Evolutionary conservation across 2,797 vertebrate species (phyloP).

Genomic region (Graptemys geographica): DNA sequence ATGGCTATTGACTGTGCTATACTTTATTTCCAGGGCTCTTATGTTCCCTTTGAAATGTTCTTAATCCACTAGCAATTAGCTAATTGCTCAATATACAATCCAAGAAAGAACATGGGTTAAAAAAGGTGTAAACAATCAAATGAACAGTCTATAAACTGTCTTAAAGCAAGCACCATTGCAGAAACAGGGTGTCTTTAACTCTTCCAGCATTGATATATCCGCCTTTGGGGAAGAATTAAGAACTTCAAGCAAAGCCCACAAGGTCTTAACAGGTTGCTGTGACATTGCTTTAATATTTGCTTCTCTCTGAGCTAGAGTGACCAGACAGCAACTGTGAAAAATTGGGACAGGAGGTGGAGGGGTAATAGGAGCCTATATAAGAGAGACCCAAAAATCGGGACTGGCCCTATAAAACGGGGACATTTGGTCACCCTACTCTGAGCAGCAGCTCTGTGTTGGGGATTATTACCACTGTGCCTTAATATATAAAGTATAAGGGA

Average conservation of each 20-base stretch:
- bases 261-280: neutral
- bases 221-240: neutral
- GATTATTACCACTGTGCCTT: neutral
- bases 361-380: too few species aligned
- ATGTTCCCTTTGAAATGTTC: neutral
- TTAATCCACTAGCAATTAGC: neutral
- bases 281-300: neutral
- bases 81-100: neutral
- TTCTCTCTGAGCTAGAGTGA: neutral
- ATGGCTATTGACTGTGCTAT: fast-evolving
- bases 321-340: too few species aligned
- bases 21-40: neutral
- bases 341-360: too few species aligned
- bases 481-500: neutral
- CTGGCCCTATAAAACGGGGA: too few species aligned
- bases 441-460: neutral
- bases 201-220: neutral
- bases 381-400: too few species aligned
- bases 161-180: neutral
- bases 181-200: neutral
- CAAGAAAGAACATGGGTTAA: neutral
- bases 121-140: neutral
- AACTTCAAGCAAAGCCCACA: neutral
- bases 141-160: neutral
- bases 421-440: neutral